These are phyloP conservation scores for Helicoverpa zea DNA, from an alignment of 1,140 invertebrate species.

Conservation along the genomic window DNA sequence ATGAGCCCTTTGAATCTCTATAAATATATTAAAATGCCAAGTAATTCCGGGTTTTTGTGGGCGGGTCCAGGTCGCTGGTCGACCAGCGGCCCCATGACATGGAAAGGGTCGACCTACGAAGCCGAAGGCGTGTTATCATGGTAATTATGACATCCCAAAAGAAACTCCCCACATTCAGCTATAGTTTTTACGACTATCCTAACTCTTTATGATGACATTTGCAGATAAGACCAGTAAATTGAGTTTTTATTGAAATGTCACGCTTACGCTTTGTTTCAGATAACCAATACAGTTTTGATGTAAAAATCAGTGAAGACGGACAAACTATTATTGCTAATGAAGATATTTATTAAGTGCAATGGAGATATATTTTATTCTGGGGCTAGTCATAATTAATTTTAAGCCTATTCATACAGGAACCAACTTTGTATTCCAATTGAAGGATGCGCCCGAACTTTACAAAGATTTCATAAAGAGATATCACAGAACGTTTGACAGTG, in stretches of 20 bases:
- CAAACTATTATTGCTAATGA: background rate
- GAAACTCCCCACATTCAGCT: slow-evolving; percentile 48
- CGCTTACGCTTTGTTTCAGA: slow-evolving; percentile 17
- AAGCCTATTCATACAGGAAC: background rate
- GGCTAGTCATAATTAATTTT: background rate
- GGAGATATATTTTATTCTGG: background rate
- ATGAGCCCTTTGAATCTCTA: background rate
- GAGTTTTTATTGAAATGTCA: slow-evolving; percentile 46
- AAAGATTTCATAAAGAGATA: slow-evolving; percentile 43
- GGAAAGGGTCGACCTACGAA: slow-evolving; percentile 56
- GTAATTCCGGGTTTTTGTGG: slow-evolving; percentile 46
- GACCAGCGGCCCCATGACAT: slow-evolving; percentile 44
- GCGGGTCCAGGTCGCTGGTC: slow-evolving; percentile 42
- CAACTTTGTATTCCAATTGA: slow-evolving; percentile 40
- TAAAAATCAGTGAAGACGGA: slow-evolving; percentile 3
- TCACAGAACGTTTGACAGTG: slow-evolving; percentile 40
- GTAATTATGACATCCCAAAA: slow-evolving; percentile 57
- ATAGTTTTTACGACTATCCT: slow-evolving; percentile 36
- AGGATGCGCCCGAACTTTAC: slow-evolving; percentile 43
- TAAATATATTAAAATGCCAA: slow-evolving; percentile 45
- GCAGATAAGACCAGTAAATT: slow-evolving; percentile 40
- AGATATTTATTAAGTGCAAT: slow-evolving; percentile 18
- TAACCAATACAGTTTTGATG: slow-evolving; percentile 1
- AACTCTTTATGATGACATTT: slow-evolving; percentile 37
- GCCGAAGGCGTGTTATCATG: slow-evolving; percentile 54